Conservation (phyloP, 2,113 vertebrate genomes). For the Cepphus grylle region DNA sequence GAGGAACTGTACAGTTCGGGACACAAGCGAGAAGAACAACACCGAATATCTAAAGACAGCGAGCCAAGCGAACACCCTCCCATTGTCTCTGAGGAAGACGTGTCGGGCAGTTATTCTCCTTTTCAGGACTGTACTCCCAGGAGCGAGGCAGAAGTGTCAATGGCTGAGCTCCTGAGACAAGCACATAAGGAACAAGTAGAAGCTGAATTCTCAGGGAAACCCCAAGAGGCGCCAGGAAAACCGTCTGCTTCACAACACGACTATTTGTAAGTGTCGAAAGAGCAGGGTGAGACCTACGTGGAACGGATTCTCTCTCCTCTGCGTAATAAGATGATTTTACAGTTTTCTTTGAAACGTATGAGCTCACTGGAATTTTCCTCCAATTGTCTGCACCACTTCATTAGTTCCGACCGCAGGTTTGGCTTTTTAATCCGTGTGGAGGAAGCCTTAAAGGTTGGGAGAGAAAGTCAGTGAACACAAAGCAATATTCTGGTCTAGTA, state of each 20-base stretch:
- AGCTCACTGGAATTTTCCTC: background rate
- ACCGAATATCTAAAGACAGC: constrained; percentile 39
- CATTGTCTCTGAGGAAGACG: constrained; percentile 87
- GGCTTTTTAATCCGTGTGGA: background rate
- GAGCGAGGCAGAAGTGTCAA: constrained; percentile 72
- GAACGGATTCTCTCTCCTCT: background rate
- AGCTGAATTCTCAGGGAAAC: constrained; percentile 81
- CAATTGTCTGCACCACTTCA: accelerated
- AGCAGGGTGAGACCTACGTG: background rate
- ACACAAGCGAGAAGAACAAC: constrained; percentile 64
- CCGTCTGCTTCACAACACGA: constrained; percentile 54
- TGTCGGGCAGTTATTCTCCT: constrained; percentile 83
- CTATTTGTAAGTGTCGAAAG: constrained; percentile 67
- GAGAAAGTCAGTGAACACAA: background rate
- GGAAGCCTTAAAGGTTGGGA: background rate
- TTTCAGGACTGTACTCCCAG: constrained; percentile 83
- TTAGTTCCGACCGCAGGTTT: background rate
- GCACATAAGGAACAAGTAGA: constrained; percentile 78
- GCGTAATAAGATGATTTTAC: background rate
- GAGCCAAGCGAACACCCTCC: constrained; percentile 78
- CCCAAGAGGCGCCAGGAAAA: constrained; percentile 42
- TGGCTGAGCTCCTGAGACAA: constrained; percentile 78
- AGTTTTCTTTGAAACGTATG: background rate
- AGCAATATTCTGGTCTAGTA: background rate
- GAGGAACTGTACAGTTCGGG: constrained; percentile 84